Conservation (phyloP, 2,888 invertebrate species). For the Laspeyria flexula region DNA sequence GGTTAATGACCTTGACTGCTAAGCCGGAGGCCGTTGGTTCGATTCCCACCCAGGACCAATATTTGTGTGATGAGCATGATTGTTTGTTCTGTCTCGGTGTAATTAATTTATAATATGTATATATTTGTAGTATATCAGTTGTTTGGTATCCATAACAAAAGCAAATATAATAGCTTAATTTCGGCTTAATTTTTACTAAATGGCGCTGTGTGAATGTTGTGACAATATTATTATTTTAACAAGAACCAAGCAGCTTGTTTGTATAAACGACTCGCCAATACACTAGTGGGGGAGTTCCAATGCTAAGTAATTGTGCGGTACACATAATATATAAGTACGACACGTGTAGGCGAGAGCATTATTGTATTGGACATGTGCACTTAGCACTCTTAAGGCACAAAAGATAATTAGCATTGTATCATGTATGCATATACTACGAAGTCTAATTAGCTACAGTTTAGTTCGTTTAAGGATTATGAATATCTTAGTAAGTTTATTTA, state of each 20-base stretch:
- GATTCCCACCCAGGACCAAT: too few relatives aligned
- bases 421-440: neutral
- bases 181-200: too few relatives aligned
- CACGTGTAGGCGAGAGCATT: conserved; percentile 34
- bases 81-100: too few relatives aligned
- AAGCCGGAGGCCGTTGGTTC: too few relatives aligned
- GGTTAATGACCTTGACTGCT: too few relatives aligned
- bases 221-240: conserved; percentile 20
- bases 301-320: conserved; percentile 34
- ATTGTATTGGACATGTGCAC: conserved; percentile 29
- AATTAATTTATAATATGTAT: too few relatives aligned
- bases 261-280: conserved; percentile 33
- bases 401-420: neutral
- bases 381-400: conserved; percentile 3
- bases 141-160: too few relatives aligned
- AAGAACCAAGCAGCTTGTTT: conserved; percentile 22
- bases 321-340: conserved; percentile 6
- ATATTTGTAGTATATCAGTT: too few relatives aligned
- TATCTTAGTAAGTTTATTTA: too few relatives aligned
- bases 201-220: too few relatives aligned
- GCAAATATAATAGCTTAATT: too few relatives aligned
- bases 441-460: neutral
- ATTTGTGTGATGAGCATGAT: too few relatives aligned
- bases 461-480: neutral
- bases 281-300: conserved; percentile 34